A percentile compares a stretch with the other conserved stretches of the same genome.
phyloP scores from a whole-genome alignment of 2,797 vertebrate species.

The Lithobates pipiens region DNA sequence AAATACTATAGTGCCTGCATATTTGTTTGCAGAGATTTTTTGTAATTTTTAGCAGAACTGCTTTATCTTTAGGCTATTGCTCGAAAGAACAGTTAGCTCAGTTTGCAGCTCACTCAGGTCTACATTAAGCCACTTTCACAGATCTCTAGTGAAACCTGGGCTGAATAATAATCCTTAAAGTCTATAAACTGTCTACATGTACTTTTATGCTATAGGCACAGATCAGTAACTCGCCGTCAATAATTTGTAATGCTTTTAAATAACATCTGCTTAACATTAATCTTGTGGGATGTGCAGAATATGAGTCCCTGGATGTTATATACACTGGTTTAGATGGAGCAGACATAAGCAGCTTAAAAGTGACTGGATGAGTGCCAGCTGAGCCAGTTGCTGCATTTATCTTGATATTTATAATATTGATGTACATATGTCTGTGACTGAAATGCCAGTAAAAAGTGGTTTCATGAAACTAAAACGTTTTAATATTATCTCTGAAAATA shows the following conservation, averaged over 20 bases:
- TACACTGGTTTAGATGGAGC: slow-evolving; percentile 28
- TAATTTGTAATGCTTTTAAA: slow-evolving; percentile 52
- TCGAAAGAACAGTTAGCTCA: neutral
- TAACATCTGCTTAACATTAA: slow-evolving; percentile 54
- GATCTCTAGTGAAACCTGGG: neutral
- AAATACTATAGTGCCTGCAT: neutral
- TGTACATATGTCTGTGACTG: slow-evolving; percentile 20
- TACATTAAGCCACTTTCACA: neutral
- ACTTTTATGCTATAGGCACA: slow-evolving; percentile 7
- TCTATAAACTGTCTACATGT: neutral
- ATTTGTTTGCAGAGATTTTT: neutral
- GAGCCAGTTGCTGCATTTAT: slow-evolving; percentile 48
- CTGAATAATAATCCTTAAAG: slow-evolving; percentile 31
- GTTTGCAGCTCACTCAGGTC: neutral
- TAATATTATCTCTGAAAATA: slow-evolving; percentile 14
- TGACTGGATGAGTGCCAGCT: slow-evolving; percentile 42
- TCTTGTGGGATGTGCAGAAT: slow-evolving; percentile 33
- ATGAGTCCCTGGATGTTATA: slow-evolving; percentile 36
- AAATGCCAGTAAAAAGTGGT: slow-evolving; percentile 3
- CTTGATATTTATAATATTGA: slow-evolving; percentile 40
- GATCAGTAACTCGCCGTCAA: slow-evolving; percentile 27
- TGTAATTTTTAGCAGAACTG: neutral
- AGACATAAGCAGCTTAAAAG: slow-evolving; percentile 34
- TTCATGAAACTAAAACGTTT: neutral
- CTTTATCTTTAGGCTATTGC: neutral